Conservation (phyloP, 2,797 vertebrate species). For the Typhlichthys eigenmanni region DNA sequence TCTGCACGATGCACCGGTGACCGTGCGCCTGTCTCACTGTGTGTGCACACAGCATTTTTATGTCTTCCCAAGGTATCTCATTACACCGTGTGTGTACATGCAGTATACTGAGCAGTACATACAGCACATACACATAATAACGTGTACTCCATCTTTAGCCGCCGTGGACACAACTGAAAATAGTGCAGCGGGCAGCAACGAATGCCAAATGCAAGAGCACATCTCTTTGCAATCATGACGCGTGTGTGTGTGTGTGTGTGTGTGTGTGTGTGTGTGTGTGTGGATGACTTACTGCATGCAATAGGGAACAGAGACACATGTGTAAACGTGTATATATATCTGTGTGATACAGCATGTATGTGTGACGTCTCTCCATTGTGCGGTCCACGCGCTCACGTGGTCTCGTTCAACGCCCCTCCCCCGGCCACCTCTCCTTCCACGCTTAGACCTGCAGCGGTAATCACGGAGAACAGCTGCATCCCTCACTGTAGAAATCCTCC, state of each 20-base stretch:
- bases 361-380: constrained; percentile 47
- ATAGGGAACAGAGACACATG: constrained; percentile 8
- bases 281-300: constrained; percentile 23
- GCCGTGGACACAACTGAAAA: no score
- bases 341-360: constrained; percentile 30
- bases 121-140: background rate
- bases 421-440: constrained; percentile 47
- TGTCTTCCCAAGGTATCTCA: constrained; percentile 20
- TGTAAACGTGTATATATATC: constrained; percentile 26
- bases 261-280: background rate
- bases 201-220: constrained; percentile 23
- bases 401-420: constrained; percentile 22
- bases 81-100: constrained; percentile 8
- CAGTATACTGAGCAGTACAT: background rate
- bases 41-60: constrained; percentile 22
- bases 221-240: constrained; percentile 26
- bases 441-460: constrained; percentile 61
- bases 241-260: background rate
- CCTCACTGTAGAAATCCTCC: constrained; percentile 64
- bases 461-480: constrained; percentile 69
- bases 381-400: constrained; percentile 49
- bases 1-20: constrained; percentile 24
- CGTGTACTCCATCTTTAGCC: no score
- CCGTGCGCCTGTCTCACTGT: constrained; percentile 12
- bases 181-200: no score